Evolutionary conservation across 64 coral and sea anemone genomes (phyloP).

Genomic region (Dendronephthya gigantea): DNA sequence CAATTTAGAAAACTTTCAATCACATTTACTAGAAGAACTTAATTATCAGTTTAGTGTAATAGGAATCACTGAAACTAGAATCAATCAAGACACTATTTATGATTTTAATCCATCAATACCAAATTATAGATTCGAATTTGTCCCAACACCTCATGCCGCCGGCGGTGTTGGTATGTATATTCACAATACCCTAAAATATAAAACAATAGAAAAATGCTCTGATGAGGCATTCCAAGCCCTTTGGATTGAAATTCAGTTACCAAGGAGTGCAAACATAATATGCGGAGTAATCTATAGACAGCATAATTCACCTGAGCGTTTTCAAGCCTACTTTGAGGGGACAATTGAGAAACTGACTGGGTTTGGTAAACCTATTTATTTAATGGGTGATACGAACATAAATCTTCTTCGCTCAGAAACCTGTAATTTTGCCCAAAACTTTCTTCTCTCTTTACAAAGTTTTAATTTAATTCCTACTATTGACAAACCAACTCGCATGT

Average conservation of each 20-base stretch:
- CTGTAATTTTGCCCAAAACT: background rate
- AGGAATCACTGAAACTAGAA: background rate
- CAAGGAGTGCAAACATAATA: background rate
- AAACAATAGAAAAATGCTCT: no score
- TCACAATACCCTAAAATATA: no score
- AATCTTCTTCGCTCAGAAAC: background rate
- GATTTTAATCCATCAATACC: background rate
- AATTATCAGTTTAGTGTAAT: background rate
- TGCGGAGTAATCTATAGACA: background rate
- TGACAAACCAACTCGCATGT: conserved; percentile 27
- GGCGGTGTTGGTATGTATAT: no score
- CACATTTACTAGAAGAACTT: background rate
- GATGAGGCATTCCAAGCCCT: conserved; percentile 28
- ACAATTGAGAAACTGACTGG: background rate
- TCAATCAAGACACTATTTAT: background rate
- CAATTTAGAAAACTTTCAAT: background rate
- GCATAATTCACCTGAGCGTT: conserved; percentile 23
- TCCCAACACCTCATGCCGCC: no score
- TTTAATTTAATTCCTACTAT: conserved; percentile 3
- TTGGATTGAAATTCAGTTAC: conserved; percentile 20
- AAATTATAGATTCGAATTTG: no score
- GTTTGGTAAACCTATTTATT: background rate
- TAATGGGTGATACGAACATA: background rate
- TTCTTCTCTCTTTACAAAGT: background rate
- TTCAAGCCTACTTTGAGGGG: background rate